These are phyloP conservation scores for Choristoneura fumiferana DNA, from an alignment of 1,140 invertebrate genomes.

Conservation along the genomic window DNA sequence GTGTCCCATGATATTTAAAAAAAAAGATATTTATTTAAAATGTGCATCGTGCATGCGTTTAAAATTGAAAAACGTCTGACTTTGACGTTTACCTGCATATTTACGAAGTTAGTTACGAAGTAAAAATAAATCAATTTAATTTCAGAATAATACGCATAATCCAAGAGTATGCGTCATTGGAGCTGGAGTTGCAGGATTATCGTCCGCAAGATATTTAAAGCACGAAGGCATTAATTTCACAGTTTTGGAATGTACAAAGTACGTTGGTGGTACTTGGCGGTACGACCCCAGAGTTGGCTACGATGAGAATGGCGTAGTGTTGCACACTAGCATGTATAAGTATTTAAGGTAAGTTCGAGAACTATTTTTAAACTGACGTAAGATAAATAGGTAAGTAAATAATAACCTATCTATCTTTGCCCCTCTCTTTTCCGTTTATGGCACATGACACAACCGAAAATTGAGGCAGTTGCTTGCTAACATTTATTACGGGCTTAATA, in stretches of 20 bases:
- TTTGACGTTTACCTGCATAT: no score
- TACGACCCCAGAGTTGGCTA: conserved; percentile 79
- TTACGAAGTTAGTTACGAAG: conserved; percentile 3
- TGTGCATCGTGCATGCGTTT: no score
- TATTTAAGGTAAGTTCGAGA: conserved; percentile 59
- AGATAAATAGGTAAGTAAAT: no score
- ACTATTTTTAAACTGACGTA: no score
- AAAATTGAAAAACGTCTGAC: no score
- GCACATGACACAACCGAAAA: no score
- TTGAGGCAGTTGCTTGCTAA: no score
- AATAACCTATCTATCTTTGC: no score
- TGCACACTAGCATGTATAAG: conserved; percentile 84
- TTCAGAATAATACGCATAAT: conserved; percentile 9
- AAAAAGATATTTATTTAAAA: no score
- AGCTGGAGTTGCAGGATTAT: conserved; percentile 57
- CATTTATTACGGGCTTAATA: no score
- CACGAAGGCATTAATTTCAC: conserved; percentile 56
- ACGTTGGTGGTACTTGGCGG: conserved; percentile 82
- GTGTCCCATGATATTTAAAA: no score
- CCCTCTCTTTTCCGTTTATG: no score
- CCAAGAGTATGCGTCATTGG: conserved; percentile 61
- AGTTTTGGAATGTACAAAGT: conserved; percentile 53
- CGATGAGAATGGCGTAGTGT: conserved; percentile 78
- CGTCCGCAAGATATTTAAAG: conserved; percentile 55
- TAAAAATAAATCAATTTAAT: not conserved